Evolutionary conservation across 2,113 vertebrate genomes (phyloP).

Genomic region (Nycticebus coucang): DNA sequence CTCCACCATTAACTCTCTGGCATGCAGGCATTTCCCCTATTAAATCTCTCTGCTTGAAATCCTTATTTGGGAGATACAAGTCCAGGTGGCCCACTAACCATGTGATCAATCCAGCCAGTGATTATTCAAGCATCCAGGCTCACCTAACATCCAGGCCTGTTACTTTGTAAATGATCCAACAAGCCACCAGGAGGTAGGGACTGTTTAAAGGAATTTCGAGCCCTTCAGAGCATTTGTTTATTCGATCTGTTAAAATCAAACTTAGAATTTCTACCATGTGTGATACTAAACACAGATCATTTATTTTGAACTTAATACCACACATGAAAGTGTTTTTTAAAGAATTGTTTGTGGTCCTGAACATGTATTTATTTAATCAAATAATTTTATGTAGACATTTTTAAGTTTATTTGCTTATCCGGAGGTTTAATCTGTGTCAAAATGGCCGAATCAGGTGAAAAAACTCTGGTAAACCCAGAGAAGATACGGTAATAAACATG

Average conservation of each 20-base stretch:
- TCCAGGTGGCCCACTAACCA: background rate
- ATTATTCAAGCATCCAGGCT: background rate
- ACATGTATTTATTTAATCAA: slow-evolving; percentile 44
- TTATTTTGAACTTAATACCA: background rate
- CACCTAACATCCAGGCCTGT: background rate
- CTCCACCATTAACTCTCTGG: background rate
- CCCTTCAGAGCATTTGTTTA: background rate
- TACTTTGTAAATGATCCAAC: background rate
- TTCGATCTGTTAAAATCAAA: background rate
- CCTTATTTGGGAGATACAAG: background rate
- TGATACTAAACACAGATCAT: background rate
- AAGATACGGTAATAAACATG: background rate
- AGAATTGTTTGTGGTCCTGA: slow-evolving; percentile 3
- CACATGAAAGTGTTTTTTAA: background rate
- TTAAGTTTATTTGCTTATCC: background rate
- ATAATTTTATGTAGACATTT: slow-evolving; percentile 13
- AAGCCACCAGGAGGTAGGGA: background rate
- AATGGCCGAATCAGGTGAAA: background rate
- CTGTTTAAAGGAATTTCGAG: background rate
- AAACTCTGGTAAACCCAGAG: background rate
- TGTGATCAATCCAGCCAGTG: background rate
- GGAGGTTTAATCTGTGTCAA: background rate
- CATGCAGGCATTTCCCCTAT: background rate
- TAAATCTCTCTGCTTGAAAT: background rate
- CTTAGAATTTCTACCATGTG: background rate